Conservation (phyloP, 2,888 invertebrate genomes). For the Leptogaster cylindrica region DNA sequence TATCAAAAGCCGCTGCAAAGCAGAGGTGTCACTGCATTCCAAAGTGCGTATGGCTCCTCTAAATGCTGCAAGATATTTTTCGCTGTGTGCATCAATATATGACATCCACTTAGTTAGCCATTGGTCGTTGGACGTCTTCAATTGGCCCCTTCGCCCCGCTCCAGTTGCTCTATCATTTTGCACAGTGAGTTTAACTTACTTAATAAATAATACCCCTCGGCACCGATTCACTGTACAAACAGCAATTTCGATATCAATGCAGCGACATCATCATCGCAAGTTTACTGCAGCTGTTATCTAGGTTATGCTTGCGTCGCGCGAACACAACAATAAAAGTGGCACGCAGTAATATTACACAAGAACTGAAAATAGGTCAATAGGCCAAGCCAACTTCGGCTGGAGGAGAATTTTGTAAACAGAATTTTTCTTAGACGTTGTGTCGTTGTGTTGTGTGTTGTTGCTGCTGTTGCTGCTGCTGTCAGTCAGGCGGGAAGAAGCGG, state of each 20-base stretch:
- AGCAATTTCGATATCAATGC: not conserved
- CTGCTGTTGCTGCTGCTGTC: not conserved
- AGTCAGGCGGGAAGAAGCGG: no score
- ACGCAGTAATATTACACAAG: constrained; percentile 34
- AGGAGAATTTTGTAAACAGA: constrained; percentile 8
- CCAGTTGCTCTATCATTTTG: constrained; percentile 2
- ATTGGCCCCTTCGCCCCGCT: not conserved
- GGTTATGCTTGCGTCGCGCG: constrained; percentile 24
- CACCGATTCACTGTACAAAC: constrained; percentile 24
- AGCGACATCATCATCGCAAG: constrained; percentile 27
- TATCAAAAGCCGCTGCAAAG: no score
- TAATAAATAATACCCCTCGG: constrained; percentile 17
- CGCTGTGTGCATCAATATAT: no score
- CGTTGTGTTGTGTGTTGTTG: not conserved
- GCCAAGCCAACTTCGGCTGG: constrained; percentile 8
- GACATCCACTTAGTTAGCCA: no score
- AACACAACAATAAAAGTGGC: constrained; percentile 16
- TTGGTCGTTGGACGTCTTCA: no score
- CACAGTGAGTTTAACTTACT: not conserved
- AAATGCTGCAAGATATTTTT: no score
- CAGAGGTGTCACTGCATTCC: no score
- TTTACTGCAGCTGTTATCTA: constrained; percentile 35
- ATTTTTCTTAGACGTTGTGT: not conserved
- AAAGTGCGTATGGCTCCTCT: no score
- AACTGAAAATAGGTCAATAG: constrained; percentile 22